Evolutionary conservation across 2,113 vertebrate genomes (phyloP).

Genomic region (Scomber japonicus): DNA sequence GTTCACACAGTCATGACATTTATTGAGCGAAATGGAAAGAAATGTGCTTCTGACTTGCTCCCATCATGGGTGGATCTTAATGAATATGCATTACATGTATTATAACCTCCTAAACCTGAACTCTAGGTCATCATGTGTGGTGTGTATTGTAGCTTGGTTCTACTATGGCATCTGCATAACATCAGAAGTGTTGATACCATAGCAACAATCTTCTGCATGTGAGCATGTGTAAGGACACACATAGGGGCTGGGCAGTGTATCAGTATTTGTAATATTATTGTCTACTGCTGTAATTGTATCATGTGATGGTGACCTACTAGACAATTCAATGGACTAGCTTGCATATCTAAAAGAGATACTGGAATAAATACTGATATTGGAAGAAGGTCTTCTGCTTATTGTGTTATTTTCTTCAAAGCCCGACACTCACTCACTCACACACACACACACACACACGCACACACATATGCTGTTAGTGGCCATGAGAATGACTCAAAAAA

Average conservation of each 20-base stretch:
- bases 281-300: constrained; percentile 19
- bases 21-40: constrained; percentile 41
- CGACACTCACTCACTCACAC: constrained; percentile 36
- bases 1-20: constrained; percentile 23
- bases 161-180: constrained; percentile 46
- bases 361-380: constrained; percentile 38
- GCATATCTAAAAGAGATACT: constrained; percentile 43
- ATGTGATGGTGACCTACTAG: constrained; percentile 22
- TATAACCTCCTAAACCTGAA: constrained; percentile 53
- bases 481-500: constrained; percentile 44
- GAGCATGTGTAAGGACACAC: constrained; percentile 44
- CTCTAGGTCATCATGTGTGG: constrained; percentile 35
- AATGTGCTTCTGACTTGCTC: constrained; percentile 51
- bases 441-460: constrained; percentile 39
- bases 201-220: constrained; percentile 44
- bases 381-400: constrained; percentile 7
- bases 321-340: constrained; percentile 23
- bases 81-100: constrained; percentile 36
- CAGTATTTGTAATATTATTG: constrained; percentile 12
- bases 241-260: constrained; percentile 31
- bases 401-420: constrained; percentile 36
- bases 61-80: constrained; percentile 22
- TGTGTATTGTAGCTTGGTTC: constrained; percentile 35
- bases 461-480: constrained; percentile 48
- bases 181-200: constrained; percentile 28